Evolutionary conservation across 2,797 vertebrate genomes (phyloP), one percentile per base, ranked within the genome.

Genomic region (Oryzias sinensis): DNA sequence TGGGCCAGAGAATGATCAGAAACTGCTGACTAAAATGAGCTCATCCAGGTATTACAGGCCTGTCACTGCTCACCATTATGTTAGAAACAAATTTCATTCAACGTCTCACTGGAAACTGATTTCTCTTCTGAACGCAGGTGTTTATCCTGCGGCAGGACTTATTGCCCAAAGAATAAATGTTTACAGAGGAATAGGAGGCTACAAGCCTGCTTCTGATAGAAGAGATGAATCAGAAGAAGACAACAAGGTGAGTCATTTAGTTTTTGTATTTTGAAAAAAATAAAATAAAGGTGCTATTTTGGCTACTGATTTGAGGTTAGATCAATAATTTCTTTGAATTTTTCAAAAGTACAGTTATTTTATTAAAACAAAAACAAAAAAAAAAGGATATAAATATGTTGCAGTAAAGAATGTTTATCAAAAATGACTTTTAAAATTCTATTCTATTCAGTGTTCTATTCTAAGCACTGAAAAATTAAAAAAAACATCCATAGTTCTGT

Each of bases 101-200:
- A 43, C 8, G 47, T 64, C 47, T 62, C 20, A 53, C 3, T 55
- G 14, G 40, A 17, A 18, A 16, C 41, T 47, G 74, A 41, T 66
- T 80, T 70, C 33, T 55, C 15, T 65, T 74, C 43, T 68, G 37
- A 24, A 74, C 0, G 45, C 64, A 76, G 83, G 55, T 4, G 59
- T 79, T 13, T 85, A 58, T 62, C 83, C 90, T 18, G 83, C 93
- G 45, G 87, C 94, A 14, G 93, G 91, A 41, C 90, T 97, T 77
- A 96, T 93, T 15, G 95, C 96, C 48, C 94, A 92, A 62, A 90
- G 92, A 77, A 97, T 98, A 82, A 98, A 96, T 27, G 89, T 98
- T 1, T 92, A 97, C 83, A 88, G 92, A 67, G 95, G 95, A 63
- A 87, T 92, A 5, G 84, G 58, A 43, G 74, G 68, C 27, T 94